Base-by-base conservation (phyloP, 2,888 invertebrate genomes). In the Microctonus hyperodae region DNA sequence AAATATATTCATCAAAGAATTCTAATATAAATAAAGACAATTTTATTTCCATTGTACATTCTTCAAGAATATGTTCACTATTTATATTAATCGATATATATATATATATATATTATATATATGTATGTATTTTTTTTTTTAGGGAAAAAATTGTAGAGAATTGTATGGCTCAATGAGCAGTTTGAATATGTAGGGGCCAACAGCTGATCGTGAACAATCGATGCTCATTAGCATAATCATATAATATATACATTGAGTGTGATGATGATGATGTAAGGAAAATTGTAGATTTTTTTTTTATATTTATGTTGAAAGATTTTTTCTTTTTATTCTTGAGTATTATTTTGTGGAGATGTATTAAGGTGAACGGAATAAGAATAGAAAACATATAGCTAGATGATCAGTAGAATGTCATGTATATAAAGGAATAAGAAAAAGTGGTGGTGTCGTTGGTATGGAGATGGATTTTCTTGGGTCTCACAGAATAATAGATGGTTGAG, bases 191-290 rank as follows among this genome's bases (percentile, higher is more conserved):
- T 77, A 75, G 76, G 72, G 77, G 77, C 71, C 79, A 81, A 79
- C 79, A 79, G 81, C 81, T 79, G 79, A 81, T 80, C 76, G 68
- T 67, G 53, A 71, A 72, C 33, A 73, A 78, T 80, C 78, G 76
- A 79, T 79, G 31, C 51, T 59, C 61, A 77, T 77, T 75, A 76
- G 33, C 72, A 77, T 77, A 73, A 73, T 73, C 64, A 56, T 37
- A 44, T 31, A 35, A 56, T 37, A 37, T 13, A 37, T 4, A 37
- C 13, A 37, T 37, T 37, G n/a, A n/a, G 2, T n/a, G 4, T 37
- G 13, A 10, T n/a, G n/a, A n/a, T n/a, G 37, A n/a, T 37, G 13
- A 37, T 37, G 37, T 37, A 0, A 37, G 5, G n/a, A n/a, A 13
- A 37, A 37, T n/a, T 2, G 20, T 20, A 3, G n/a, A 48, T 64